A percentile compares a stretch with the other conserved stretches of the same genome.
phyloP scores from a whole-genome alignment of 2,888 invertebrate species.

The Carcina quercana region DNA sequence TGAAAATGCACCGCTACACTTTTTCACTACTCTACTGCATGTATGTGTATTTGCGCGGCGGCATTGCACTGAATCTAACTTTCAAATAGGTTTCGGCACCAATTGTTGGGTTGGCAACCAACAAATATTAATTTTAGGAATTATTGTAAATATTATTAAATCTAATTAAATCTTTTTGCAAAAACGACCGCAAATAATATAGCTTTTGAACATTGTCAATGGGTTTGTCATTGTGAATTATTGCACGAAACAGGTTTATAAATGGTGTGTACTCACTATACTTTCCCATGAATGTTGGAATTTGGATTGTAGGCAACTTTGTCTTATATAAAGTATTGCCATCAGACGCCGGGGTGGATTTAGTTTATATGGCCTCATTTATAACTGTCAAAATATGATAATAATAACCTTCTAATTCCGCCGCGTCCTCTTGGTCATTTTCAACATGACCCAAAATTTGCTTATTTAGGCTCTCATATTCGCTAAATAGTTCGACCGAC shows the following conservation, averaged over 20 bases:
- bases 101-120: conserved; percentile 1
- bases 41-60: neutral
- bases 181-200: conserved; percentile 1
- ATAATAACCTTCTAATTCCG: conserved; percentile 1
- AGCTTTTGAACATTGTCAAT: too few species aligned
- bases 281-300: conserved; percentile 1
- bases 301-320: conserved; percentile 2
- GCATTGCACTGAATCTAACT: neutral
- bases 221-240: conserved; percentile 2
- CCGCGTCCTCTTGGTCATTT: conserved; percentile 1
- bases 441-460: conserved; percentile 1
- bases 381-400: conserved; percentile 1
- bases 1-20: neutral
- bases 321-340: neutral
- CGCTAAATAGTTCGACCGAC: conserved; percentile 1
- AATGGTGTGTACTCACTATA: conserved; percentile 1
- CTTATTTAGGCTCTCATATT: conserved; percentile 3
- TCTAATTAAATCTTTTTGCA: neutral
- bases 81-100: neutral
- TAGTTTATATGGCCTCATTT: neutral
- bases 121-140: too few species aligned
- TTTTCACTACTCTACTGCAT: neutral
- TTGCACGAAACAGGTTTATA: neutral
- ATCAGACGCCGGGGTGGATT: neutral
- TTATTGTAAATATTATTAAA: conserved; percentile 1